A percentile compares a stretch with the other conserved stretches of the same genome.
phyloP scores from a whole-genome alignment of 2,113 vertebrate genomes.

The Hydrolagus affinis region DNA sequence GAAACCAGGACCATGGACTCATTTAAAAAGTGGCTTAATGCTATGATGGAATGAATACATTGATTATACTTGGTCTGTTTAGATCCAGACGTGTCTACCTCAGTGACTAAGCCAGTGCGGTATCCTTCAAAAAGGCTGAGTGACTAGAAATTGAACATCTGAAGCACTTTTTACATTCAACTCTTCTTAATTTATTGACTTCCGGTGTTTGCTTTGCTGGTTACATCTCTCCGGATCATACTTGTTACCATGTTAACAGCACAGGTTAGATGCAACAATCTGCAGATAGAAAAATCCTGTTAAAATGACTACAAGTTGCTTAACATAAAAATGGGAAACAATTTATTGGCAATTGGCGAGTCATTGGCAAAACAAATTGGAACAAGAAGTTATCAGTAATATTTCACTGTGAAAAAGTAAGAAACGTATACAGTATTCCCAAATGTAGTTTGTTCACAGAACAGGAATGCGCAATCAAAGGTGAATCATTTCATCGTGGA shows the following conservation, averaged over 20 bases:
- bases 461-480: neutral
- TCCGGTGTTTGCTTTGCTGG: neutral
- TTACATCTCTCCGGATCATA: neutral
- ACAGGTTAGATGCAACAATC: neutral
- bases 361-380: too few relatives aligned
- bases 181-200: neutral
- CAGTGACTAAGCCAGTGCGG: too few relatives aligned
- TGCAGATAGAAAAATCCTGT: neutral
- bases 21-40: too few relatives aligned
- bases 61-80: too few relatives aligned
- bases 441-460: neutral
- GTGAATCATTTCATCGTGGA: too few relatives aligned
- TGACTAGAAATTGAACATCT: neutral
- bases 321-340: neutral
- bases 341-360: too few relatives aligned
- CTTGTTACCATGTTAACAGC: too few relatives aligned
- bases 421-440: too few relatives aligned
- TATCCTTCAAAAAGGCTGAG: neutral
- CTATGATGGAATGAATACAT: too few relatives aligned
- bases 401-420: too few relatives aligned
- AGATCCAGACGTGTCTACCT: neutral
- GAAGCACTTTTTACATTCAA: neutral
- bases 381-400: too few relatives aligned
- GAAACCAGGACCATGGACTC: too few relatives aligned
- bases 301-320: neutral